Evolutionary conservation across 2,888 invertebrate species (phyloP), one percentile per base, ranked within the genome.

Genomic region (Eupithecia subfuscata): DNA sequence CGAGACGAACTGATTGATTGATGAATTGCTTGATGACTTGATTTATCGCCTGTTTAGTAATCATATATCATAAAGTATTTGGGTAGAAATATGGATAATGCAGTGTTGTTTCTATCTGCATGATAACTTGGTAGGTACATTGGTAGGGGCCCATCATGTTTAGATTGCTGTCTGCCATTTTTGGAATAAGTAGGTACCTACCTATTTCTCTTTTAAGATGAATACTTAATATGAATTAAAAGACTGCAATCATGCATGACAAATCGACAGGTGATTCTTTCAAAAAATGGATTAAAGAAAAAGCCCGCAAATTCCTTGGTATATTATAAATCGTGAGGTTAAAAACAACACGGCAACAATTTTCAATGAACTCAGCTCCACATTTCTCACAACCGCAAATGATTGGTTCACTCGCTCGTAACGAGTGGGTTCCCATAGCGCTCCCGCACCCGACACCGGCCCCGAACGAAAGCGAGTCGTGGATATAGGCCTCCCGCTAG

Each of bases 381-480:
- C 22, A 22, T 56, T 60, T 60, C 60, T 60, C 25, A 60, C 60
- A 60, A 69, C 69, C 69, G 43, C 73, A 48, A 73, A 63, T 30
- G 25, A 30, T 68, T 25, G 18, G 69, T 72, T 72, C 52, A 18
- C 30, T 12, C 68, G 40, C 37, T 40, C 71, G 43, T 34, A 67
- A 67, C 69, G 65, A 40, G 16, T 72, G 22, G 14, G 70, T 52
- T 77, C 69, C 67, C 72, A 68, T 73, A 63, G 34, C 52, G 56
- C 30, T 43, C 60, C 72, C 63, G 60, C 40, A 79, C 56, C 73
- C 77, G 77, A 78, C 77, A 78, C 79, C 75, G 77, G 78, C 79
- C 76, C 79, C 75, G 68, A 77, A 79, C 60, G 80, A 80, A 79
- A 80, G 80, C 71, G 76, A 80, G 48, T 75, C 45, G 37, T 73